Conservation (phyloP, 2,888 invertebrate species). For the Leptopilina drosophilae region DNA sequence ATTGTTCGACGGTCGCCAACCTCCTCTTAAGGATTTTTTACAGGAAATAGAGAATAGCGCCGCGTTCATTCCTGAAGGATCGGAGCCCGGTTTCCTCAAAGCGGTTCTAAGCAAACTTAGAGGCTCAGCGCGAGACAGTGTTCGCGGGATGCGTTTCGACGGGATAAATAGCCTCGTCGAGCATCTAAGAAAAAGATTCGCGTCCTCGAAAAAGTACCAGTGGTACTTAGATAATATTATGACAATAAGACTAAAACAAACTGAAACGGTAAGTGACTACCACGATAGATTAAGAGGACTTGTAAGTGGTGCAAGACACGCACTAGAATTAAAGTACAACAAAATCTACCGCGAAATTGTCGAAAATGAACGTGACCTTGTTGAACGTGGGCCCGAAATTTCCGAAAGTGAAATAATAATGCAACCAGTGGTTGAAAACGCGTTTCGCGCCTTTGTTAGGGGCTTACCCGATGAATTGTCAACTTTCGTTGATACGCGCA, state of each 20-base stretch:
- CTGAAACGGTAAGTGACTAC: background rate
- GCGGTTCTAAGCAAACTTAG: background rate
- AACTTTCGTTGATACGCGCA: too few species aligned
- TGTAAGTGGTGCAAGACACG: background rate
- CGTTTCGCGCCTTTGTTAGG: too few species aligned
- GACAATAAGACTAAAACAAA: background rate
- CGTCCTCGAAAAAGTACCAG: background rate
- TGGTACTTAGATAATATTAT: background rate
- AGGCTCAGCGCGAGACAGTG: background rate
- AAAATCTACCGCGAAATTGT: too few species aligned
- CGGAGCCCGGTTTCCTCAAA: background rate
- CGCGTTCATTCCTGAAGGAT: background rate
- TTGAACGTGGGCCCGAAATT: too few species aligned
- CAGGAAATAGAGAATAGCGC: background rate
- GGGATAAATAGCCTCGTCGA: background rate
- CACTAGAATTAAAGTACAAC: background rate
- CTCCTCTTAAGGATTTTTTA: background rate
- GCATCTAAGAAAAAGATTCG: background rate
- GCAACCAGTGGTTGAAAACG: too few species aligned
- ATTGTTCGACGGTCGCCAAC: background rate
- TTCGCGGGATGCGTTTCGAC: background rate
- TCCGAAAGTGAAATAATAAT: too few species aligned
- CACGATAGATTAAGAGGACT: background rate
- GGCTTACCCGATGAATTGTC: too few species aligned
- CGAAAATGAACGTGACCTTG: too few species aligned